Base-by-base conservation (phyloP, 2,888 invertebrate species). In the Pyrrhia umbra region DNA sequence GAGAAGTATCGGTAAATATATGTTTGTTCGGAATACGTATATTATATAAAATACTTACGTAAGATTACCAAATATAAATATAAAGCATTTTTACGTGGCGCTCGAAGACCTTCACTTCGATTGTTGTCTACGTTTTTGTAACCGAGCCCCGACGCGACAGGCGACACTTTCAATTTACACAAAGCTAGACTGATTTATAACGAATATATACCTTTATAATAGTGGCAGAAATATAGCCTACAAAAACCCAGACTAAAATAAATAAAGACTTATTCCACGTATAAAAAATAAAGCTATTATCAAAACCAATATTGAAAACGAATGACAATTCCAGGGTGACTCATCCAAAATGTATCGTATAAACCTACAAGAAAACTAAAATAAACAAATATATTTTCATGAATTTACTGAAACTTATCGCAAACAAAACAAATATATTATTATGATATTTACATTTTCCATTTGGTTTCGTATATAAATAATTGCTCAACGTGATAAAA, bases 401-500 rank as follows among this genome's bases (percentile, higher is more conserved):
- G 39, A 30, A 37, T 54, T 54, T 21, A 67, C 40, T 47, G 23
- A 27, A 58, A 71, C 13, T 39, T 18, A 49, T 68, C 18, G 20
- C n/a, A n/a, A n/a, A n/a, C 27, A 50, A 34, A 54, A 40, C 16
- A 64, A 64, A 63, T 6, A 21, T 37, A 15, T 6, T 0, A 25
- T n/a, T 16, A 25, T 18, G 9, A 20, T 37, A 51, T 59, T 46
- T 51, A 63, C 15, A 45, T 49, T 37, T 52, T 52, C 15, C 46
- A 30, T 68, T 58, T 43, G 10, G 9, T 23, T 15, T 54, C 13
- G 23, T 23, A 23, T 50, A 62, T 55, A 60, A 75, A 75, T 76
- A 71, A 76, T 42, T 71, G 15, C 50, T 55, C 21, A 30, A 52
- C 42, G 30, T 46, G 42, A 49, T 37, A 56, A 56, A 71, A 75